phyloP scores from a whole-genome alignment of 2,797 vertebrate species.

The Babyrousa celebensis region DNA sequence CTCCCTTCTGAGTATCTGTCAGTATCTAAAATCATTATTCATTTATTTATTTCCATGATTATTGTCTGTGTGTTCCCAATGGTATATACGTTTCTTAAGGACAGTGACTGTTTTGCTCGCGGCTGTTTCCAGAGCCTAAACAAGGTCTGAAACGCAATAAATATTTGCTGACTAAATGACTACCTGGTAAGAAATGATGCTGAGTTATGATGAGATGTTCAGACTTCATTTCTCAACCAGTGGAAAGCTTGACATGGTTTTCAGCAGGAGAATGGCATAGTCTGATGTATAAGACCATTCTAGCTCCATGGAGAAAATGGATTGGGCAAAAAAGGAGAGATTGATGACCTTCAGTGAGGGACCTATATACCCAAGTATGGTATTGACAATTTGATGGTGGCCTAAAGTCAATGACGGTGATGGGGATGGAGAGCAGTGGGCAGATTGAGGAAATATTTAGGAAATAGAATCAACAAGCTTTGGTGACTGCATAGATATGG shows the following conservation, averaged over 20 bases:
- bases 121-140: not conserved
- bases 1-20: not conserved
- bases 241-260: not conserved
- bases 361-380: not conserved
- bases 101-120: not conserved
- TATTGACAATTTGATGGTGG: not conserved
- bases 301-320: not conserved
- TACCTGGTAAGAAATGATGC: not conserved
- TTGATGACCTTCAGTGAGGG: not conserved
- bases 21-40: not conserved
- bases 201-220: not conserved
- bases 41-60: not conserved
- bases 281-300: not conserved
- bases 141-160: not conserved
- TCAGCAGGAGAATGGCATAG: not conserved
- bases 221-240: not conserved
- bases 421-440: not conserved
- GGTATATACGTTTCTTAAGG: not conserved
- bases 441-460: not conserved
- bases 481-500: not conserved
- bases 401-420: not conserved
- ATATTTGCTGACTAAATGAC: conserved; percentile 19
- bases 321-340: not conserved
- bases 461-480: not conserved
- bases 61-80: not conserved